Percentiles rank a stretch among this genome's conserved stretches.
Conservation (phyloP, 2,888 invertebrate species). For the Sesia apiformis region DNA sequence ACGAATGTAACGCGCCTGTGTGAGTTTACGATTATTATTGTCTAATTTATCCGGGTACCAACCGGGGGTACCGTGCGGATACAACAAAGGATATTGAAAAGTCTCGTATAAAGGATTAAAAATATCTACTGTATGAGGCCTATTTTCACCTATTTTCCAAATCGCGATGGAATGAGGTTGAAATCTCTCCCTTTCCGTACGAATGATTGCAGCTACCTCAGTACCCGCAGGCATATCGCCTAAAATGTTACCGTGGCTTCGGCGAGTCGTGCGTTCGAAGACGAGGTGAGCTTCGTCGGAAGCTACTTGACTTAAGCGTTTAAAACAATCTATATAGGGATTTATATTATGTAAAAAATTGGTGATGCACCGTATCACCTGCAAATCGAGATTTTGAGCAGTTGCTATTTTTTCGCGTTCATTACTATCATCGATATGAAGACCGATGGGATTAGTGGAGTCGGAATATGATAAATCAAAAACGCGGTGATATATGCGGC, state of each 20-base stretch:
- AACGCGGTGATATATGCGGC: conserved; percentile 1
- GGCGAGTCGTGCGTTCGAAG: conserved; percentile 2
- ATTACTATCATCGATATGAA: background rate
- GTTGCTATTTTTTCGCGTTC: background rate
- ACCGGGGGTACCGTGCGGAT: conserved; percentile 1
- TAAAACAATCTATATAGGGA: background rate
- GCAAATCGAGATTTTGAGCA: background rate
- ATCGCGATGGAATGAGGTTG: conserved; percentile 5
- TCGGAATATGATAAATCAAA: conserved; percentile 2
- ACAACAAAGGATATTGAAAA: conserved; percentile 3
- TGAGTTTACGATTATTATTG: conserved; percentile 2
- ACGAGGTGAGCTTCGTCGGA: background rate
- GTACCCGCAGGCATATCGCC: conserved; percentile 4
- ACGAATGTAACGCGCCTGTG: conserved; percentile 2
- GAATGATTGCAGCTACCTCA: conserved; percentile 6
- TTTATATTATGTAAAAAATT: background rate
- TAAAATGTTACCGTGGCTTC: conserved; percentile 6
- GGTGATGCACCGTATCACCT: background rate
- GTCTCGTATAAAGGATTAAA: conserved; percentile 5
- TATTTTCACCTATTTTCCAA: conserved; percentile 8
- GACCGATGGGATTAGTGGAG: background rate
- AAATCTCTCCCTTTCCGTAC: conserved; percentile 4
- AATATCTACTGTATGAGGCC: conserved; percentile 5
- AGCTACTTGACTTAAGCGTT: background rate
- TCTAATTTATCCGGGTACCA: conserved; percentile 2